A percentile compares a stretch with the other conserved stretches of the same genome.
phyloP scores from a whole-genome alignment of 1,140 invertebrate genomes.

The Palaemon carinicauda region DNA sequence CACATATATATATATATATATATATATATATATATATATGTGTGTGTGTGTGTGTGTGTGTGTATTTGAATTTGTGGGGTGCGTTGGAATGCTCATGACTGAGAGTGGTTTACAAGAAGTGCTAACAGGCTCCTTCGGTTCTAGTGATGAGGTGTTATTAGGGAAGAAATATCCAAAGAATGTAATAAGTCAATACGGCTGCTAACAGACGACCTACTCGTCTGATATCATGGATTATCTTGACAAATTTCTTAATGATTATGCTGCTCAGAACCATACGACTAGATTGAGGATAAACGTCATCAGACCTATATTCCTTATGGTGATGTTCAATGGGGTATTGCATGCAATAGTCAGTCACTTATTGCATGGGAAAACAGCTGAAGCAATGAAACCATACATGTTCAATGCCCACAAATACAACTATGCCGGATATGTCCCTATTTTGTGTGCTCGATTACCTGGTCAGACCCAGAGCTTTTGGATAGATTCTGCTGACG shows the following conservation, averaged over 20 bases:
- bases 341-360: not conserved
- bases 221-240: not conserved
- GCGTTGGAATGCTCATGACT: too few relatives aligned
- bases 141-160: too few relatives aligned
- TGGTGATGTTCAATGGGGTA: not conserved
- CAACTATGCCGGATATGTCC: not conserved
- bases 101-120: too few relatives aligned
- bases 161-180: too few relatives aligned
- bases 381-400: not conserved
- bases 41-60: too few relatives aligned
- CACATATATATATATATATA: too few relatives aligned
- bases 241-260: not conserved
- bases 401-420: not conserved
- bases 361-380: not conserved
- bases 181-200: not conserved
- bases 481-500: too few relatives aligned
- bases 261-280: not conserved
- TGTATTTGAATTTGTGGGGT: too few relatives aligned
- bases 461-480: too few relatives aligned
- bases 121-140: too few relatives aligned
- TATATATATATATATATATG: too few relatives aligned
- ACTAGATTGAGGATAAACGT: not conserved
- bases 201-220: not conserved
- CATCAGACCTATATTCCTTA: not conserved
- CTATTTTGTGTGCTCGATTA: not conserved